Evolutionary conservation across 2,797 vertebrate genomes (phyloP).

Genomic region (Phataginus tetradactyla): DNA sequence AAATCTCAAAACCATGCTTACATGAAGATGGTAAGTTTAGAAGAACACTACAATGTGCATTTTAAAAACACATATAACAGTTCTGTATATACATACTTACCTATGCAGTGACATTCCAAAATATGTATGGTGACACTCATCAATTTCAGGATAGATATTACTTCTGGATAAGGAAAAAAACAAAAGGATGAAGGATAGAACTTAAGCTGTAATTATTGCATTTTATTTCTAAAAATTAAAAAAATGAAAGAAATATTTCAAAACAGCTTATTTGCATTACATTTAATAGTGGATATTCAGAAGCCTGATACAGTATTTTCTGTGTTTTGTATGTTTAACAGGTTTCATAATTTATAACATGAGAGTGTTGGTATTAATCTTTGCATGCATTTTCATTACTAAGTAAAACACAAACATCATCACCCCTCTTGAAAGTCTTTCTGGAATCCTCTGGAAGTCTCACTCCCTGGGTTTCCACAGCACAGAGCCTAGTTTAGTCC

Average conservation of each 20-base stretch:
- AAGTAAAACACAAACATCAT: not conserved
- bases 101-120: not conserved
- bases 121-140: not conserved
- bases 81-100: not conserved
- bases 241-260: not conserved
- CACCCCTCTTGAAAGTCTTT: not conserved
- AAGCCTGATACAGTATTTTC: not conserved
- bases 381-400: conserved; percentile 4
- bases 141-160: not conserved
- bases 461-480: not conserved
- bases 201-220: not conserved
- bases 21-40: not conserved
- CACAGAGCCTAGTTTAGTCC: not conserved
- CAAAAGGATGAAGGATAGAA: not conserved
- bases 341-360: not conserved
- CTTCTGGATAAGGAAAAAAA: conserved; percentile 5
- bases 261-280: not conserved
- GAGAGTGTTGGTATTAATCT: not conserved
- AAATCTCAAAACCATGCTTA: not conserved
- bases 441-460: not conserved
- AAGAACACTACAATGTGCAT: not conserved
- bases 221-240: conserved; percentile 47
- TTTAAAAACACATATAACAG: not conserved
- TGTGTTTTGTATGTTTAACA: not conserved
- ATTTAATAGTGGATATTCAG: not conserved